Evolutionary conservation across 92 coral and sea anemone genomes (phyloP), one percentile per base, ranked within the genome.

Genomic region (Phymanthus crucifer): DNA sequence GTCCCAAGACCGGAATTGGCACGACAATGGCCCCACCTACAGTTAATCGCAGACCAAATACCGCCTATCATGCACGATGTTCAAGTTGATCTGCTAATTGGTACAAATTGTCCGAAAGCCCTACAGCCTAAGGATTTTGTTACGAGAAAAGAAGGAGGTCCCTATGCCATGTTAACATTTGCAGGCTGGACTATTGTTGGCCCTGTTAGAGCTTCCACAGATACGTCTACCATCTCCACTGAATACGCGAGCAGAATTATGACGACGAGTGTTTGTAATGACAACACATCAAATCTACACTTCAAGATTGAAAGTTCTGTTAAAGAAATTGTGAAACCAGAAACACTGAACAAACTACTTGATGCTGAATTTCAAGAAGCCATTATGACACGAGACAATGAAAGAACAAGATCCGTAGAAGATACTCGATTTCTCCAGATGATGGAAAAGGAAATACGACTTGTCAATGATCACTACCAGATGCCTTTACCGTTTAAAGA

Each of bases 61-160:
- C 86, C 75, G 23, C 73, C 86, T 16, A 69, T 43, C 70, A 43
- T 80, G 43, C 84, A 70, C 2, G 47, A 56, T 29, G 83, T 58
- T n/a, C 66, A 47, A 54, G 75, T 89, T 54, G 84, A 82, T 58
- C 47, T 85, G n/a, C 78, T 85, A 6, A 89, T 80, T 66, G 89
- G 84, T 8, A 84, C 80, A 54, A 84, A 88, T 57, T 84, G 88
- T 40, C 92, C 89, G 3, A 73, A 75, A 56, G 89, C 86, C 23
- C 70, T 84, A 16, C 79, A 87, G 70, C 87, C 84, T 5, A 52
- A 27, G 33, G 79, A 82, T 29, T 27, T 87, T 23, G 66, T 86
- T 31, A 66, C 87, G 23, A 43, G 87, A 37, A 64, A 68, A 47
- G 38, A 76, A 26, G 87, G 83, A 33, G 83, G 86, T 61, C 86